Evolutionary conservation across 2,888 invertebrate species (phyloP).

Genomic region (Nesidiocoris tenuis): DNA sequence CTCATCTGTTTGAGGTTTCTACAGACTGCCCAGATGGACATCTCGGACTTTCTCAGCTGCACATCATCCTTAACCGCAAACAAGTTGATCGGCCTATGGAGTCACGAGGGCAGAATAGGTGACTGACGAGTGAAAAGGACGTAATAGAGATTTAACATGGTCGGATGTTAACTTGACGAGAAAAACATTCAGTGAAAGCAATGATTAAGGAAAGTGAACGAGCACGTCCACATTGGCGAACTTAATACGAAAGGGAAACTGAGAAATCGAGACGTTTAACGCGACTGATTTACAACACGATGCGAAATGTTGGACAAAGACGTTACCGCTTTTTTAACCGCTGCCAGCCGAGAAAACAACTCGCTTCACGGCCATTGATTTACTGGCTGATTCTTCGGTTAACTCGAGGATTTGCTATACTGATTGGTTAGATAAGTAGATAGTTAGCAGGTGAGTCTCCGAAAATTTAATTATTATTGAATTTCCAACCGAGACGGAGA

Average conservation of each 20-base stretch:
- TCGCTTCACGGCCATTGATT: too few relatives aligned
- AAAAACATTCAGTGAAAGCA: neutral
- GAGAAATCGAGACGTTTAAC: neutral
- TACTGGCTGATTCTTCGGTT: too few relatives aligned
- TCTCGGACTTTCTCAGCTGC: neutral
- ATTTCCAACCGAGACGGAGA: too few relatives aligned
- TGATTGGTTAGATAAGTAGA: too few relatives aligned
- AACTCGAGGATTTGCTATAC: too few relatives aligned
- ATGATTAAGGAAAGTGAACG: neutral
- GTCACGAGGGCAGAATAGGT: neutral
- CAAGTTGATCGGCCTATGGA: neutral
- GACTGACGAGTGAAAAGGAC: neutral
- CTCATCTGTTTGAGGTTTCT: neutral
- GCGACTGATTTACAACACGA: neutral
- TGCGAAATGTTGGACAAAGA: neutral
- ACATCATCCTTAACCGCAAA: neutral
- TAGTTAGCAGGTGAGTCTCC: too few relatives aligned
- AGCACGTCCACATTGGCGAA: neutral
- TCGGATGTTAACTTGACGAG: neutral
- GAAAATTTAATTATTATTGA: too few relatives aligned
- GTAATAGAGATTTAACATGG: neutral
- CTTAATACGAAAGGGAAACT: neutral
- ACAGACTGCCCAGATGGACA: neutral
- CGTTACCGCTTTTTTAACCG: too few relatives aligned
- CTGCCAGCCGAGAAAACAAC: too few relatives aligned